Evolutionary conservation across 2,113 vertebrate genomes (phyloP), one percentile per base, ranked within the genome.

Genomic region (Murina feae): DNA sequence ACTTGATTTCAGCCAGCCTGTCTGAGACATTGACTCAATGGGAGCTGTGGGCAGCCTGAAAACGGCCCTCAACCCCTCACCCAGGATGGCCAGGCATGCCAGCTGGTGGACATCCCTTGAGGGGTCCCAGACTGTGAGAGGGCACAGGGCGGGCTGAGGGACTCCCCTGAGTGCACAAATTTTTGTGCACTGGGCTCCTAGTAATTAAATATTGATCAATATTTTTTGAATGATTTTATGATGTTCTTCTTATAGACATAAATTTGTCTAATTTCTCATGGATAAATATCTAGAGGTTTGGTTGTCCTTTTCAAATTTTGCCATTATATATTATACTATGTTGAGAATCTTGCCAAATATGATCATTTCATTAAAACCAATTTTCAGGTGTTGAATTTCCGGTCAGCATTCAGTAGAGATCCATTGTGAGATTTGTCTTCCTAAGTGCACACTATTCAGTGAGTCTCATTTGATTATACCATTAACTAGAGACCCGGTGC

Each of bases 281-380:
- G 30, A 18, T 80, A 84, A 66, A 44, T 49, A 79, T 71, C 76
- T 72, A 89, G 32, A 9, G 23, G 10, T 60, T 71, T 25, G 8
- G 14, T 55, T n/a, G 23, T 49, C 75, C 68, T 83, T 68, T 47
- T 9, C 3, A 63, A 74, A 79, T 39, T 83, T 74, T 94, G 2
- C 65, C 53, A 23, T 88, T 21, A 79, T 35, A 51, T 4, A n/a
- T 66, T 86, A 92, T 30, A 63, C 6, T 89, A 3, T 21, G 5
- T 66, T 93, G 78, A 80, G 9, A 84, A 87, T 79, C 20, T 92
- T 53, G 69, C 39, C 14, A 93, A 3, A 28, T 10, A 20, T 84
- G 47, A 75, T 25, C 12, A 25, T 90, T 89, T 90, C 90, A 90
- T 55, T 87, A 44, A 93, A 92, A 90, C 25, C 35, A 49, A 65